Conservation (phyloP, 2,888 invertebrate genomes). For the Beris chalybata region DNA sequence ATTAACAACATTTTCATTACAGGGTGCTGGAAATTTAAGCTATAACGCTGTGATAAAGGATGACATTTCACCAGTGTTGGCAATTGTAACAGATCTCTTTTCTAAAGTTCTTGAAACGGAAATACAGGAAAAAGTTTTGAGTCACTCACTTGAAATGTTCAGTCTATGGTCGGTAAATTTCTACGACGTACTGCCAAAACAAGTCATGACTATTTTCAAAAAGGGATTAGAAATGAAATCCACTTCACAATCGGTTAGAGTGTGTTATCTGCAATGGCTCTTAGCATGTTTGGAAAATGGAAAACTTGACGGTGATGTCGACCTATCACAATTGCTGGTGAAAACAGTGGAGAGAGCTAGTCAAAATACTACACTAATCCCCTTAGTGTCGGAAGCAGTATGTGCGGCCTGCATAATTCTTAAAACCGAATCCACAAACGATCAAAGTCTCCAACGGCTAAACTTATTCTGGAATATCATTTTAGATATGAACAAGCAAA, state of each 20-base stretch:
- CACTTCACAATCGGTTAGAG: conserved; percentile 74
- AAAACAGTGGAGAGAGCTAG: conserved; percentile 75
- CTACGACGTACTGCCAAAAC: conserved; percentile 65
- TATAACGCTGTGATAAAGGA: conserved; percentile 67
- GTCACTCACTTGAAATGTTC: conserved; percentile 79
- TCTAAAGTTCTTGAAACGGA: conserved; percentile 81
- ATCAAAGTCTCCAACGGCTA: conserved; percentile 57
- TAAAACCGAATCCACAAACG: conserved; percentile 60
- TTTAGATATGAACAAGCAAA: conserved; percentile 74
- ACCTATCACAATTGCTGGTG: conserved; percentile 65
- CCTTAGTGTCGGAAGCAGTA: conserved; percentile 72
- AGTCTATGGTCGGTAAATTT: conserved; percentile 75
- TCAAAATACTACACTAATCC: conserved; percentile 72
- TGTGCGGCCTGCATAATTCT: conserved; percentile 70
- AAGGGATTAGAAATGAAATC: conserved; percentile 76
- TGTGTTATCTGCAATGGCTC: conserved; percentile 77
- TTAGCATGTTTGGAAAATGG: conserved; percentile 65
- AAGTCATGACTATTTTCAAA: conserved; percentile 68
- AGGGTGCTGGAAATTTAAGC: conserved; percentile 74
- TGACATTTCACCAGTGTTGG: conserved; percentile 62
- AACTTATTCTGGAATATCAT: conserved; percentile 69
- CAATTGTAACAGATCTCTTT: conserved; percentile 67
- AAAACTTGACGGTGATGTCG: conserved; percentile 54
- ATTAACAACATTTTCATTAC: conserved; percentile 36
- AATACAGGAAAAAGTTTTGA: conserved; percentile 89